Evolutionary conservation across 2,113 vertebrate species (phyloP).

Genomic region (Bagarius yarrelli): DNA sequence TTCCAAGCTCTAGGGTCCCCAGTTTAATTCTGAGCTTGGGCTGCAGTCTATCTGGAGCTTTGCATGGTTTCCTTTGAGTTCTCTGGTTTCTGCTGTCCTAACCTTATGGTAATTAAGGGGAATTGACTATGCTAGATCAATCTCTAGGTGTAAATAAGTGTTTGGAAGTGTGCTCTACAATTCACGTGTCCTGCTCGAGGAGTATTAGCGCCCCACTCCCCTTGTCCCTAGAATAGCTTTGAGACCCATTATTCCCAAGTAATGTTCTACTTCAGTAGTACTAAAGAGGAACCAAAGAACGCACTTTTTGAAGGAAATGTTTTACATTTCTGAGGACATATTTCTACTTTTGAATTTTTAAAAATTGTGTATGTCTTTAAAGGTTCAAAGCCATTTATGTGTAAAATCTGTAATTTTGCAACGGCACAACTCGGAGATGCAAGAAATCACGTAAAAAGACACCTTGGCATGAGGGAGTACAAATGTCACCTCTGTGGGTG

Average conservation of each 20-base stretch:
- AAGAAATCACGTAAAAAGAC: slow-evolving; percentile 97
- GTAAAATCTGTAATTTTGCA: slow-evolving; percentile 98
- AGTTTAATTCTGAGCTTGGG: not conserved
- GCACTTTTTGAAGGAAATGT: not conserved
- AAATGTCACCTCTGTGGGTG: slow-evolving; percentile 98
- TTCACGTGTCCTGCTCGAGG: not conserved
- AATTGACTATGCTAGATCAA: not conserved
- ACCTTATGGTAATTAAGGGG: not conserved
- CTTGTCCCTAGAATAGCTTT: not conserved
- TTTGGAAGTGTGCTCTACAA: not conserved
- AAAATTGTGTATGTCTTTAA: slow-evolving; percentile 60
- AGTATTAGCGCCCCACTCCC: not conserved
- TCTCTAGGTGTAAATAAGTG: not conserved
- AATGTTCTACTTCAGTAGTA: not conserved
- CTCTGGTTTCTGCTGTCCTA: not conserved
- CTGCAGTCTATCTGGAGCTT: not conserved
- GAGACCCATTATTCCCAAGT: no score
- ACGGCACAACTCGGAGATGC: slow-evolving; percentile 97
- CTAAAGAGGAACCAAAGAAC: not conserved
- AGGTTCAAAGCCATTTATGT: slow-evolving; percentile 99
- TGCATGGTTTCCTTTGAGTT: not conserved
- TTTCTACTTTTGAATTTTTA: not conserved
- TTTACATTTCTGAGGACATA: not conserved
- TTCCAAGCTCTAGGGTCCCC: not conserved
- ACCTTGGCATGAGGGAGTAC: slow-evolving; percentile 98